These are phyloP conservation scores for Megaceryle maxima DNA, from an alignment of 2,113 vertebrate species.

Conservation along the genomic window DNA sequence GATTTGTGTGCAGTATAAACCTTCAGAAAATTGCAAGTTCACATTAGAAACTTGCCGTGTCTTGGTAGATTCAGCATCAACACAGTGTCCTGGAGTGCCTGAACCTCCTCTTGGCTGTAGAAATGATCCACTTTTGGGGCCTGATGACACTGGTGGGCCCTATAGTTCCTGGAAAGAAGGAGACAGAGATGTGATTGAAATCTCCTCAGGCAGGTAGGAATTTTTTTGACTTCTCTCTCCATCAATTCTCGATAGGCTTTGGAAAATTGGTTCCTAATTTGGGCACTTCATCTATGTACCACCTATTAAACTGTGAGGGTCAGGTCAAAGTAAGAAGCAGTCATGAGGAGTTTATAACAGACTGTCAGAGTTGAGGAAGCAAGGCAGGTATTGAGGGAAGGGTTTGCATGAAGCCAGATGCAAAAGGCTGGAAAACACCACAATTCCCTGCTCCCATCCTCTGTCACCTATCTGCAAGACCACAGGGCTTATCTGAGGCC, in stretches of 20 bases:
- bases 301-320: background rate
- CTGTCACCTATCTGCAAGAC: rapidly evolving
- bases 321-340: background rate
- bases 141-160: background rate
- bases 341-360: background rate
- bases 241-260: background rate
- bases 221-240: background rate
- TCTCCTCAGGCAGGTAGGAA: rapidly evolving
- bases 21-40: background rate
- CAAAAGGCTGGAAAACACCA: background rate
- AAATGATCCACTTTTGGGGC: background rate
- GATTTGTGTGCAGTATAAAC: background rate
- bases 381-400: background rate
- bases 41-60: rapidly evolving
- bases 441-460: background rate
- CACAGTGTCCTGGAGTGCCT: background rate
- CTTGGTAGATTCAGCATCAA: background rate
- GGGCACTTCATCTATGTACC: background rate
- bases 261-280: background rate
- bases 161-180: background rate
- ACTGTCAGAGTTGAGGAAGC: background rate
- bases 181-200: background rate
- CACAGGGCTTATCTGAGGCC: background rate
- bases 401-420: background rate
- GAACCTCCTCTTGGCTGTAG: background rate